Evolutionary conservation across 2,113 vertebrate genomes (phyloP), one percentile per base, ranked within the genome.

Genomic region (Hypomesus transpacificus): DNA sequence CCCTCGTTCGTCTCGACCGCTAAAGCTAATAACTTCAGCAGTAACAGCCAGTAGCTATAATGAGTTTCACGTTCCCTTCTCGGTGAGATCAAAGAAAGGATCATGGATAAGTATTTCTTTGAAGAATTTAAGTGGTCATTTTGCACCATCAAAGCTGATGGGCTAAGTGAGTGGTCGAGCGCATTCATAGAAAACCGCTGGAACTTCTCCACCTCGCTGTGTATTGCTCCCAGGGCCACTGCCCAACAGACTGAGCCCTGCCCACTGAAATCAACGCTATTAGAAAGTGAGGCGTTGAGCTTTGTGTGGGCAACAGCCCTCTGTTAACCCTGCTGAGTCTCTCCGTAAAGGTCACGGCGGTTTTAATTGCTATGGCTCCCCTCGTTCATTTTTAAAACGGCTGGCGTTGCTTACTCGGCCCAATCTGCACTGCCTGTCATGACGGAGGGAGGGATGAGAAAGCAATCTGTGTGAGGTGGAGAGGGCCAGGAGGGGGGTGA

Each of bases 351-450:
- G 80, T 85, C 64, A 64, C 14, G 34, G 18, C 2, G 17, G 14
- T 11, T 81, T 78, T 85, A 82, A 87, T 87, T 81, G 70, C 72
- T 67, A 57, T 70, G 34, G n/a, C 66, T 76, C 54, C 53, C 60
- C 53, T 51, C 31, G 69, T 79, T 76, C 66, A 39, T 64, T 66
- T 21, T 56, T 71, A 52, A n/a, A 74, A 60, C 59, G 56, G 63
- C 71, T 63, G 63, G 63, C 69, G 76, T 13, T 68, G 62, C 70
- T 67, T 62, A 17, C 58, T 73, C 68, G 75, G 66, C 79, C 78
- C 67, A 73, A 68, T 74, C 74, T 62, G 75, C 73, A 60, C 78
- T 70, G 20, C 62, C 53, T 76, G 51, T 74, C 46, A 63, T 59
- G 75, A 74, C 21, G 1, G 71, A 71, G 21, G 50, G 28, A n/a